Base-by-base conservation (phyloP, 2,888 invertebrate genomes). In the Leptinotarsa haldemani region DNA sequence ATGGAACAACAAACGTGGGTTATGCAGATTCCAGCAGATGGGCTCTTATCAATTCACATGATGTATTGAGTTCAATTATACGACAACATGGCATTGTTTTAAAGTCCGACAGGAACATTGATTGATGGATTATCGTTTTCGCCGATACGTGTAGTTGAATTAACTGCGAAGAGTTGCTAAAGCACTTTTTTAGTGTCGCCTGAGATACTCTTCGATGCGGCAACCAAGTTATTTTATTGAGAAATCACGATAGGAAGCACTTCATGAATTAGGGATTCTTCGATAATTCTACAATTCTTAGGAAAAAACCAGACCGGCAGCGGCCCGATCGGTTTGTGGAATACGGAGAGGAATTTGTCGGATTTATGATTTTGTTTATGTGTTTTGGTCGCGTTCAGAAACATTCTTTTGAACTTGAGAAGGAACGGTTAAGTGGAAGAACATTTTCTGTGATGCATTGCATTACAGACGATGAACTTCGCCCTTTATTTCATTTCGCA, bases 1-100 rank as follows among this genome's bases (percentile, higher is more conserved):
- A 66, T 30, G 53, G 25, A 66, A 58, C 20, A 25, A 63, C 70
- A 47, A 58, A 67, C 67, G 79, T 80, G 78, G 77, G 78, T 80
- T 80, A 83, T 83, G 83, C 83, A 84, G 82, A 84, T 83, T 81
- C 79, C 76, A 80, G 79, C 81, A 80, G 81, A 83, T 83, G 83
- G 82, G 83, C 81, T 74, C 22, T 84, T 84, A 84, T 84, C 82
- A 80, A 80, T 78, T 81, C 82, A 78, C 83, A 86, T 87, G 87
- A 87, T 87, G 83, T 85, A 87, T 86, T 79, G 85, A 84, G 82
- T 85, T 86, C 86, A 87, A 87, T 87, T 87, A 87, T 86, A 86
- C 86, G 82, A 83, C 83, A 84, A 86, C 87, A 87, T 85, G 85
- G 85, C 86, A 87, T 87, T 87, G 87, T 87, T 87, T 87, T 85